Evolutionary conservation across 1,140 invertebrate genomes (phyloP).

Genomic region (Drosophila sulfurigaster): DNA sequence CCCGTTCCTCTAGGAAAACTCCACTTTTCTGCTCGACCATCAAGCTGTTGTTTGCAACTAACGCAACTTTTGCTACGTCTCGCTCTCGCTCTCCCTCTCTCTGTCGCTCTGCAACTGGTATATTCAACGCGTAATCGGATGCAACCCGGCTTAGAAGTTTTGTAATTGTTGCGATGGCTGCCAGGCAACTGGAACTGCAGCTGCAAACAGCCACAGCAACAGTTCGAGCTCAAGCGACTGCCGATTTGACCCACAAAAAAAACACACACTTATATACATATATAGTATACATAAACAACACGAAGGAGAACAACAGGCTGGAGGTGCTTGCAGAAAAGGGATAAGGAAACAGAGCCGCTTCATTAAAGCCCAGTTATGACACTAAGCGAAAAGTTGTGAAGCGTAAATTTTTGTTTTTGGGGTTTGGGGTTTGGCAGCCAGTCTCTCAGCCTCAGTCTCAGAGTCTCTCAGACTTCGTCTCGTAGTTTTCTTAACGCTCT

Average conservation of each 20-base stretch:
- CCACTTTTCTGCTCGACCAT: neutral
- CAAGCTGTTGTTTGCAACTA: constrained; percentile 33
- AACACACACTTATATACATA: too few species aligned
- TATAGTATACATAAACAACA: neutral
- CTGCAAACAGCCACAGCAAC: constrained; percentile 22
- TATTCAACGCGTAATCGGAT: constrained; percentile 50
- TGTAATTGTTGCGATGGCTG: constrained; percentile 77
- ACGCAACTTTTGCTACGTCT: constrained; percentile 12
- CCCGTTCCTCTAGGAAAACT: neutral
- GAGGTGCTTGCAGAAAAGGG: constrained; percentile 31
- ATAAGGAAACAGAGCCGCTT: constrained; percentile 61
- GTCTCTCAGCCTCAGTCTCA: constrained; percentile 7
- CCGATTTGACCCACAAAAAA: constrained; percentile 47
- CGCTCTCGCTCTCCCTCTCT: neutral
- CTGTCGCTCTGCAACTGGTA: constrained; percentile 1
- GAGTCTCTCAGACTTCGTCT: neutral
- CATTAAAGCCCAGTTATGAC: constrained; percentile 75
- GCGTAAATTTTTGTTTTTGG: constrained; percentile 41
- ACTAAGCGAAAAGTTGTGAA: constrained; percentile 56
- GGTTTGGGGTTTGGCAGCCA: constrained; percentile 17
- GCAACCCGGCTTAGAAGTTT: constrained; percentile 71
- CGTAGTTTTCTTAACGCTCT: constrained; percentile 50
- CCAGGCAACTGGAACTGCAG: constrained; percentile 48
- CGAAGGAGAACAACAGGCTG: neutral
- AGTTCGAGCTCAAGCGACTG: constrained; percentile 13